These are phyloP conservation scores for Eretmodus cyanostictus DNA, from an alignment of 2,113 vertebrate species.

Conservation along the genomic window DNA sequence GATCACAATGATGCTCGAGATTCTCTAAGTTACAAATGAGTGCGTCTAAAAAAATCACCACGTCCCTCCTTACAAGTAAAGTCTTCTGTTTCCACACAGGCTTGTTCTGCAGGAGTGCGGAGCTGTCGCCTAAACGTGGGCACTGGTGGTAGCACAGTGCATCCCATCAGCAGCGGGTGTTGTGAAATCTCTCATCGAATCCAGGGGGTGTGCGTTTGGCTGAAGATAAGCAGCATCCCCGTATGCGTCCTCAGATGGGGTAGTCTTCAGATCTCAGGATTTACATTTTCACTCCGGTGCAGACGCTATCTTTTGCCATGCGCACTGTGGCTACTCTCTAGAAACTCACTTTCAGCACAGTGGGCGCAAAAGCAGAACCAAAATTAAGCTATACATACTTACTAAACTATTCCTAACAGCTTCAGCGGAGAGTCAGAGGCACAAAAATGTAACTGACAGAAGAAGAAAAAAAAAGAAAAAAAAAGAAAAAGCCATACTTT, in stretches of 20 bases:
- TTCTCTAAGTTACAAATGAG: constrained; percentile 8
- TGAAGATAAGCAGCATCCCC: not conserved
- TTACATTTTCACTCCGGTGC: not conserved
- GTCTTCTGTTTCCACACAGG: not conserved
- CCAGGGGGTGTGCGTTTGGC: not conserved
- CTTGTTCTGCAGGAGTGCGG: not conserved
- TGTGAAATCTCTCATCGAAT: constrained; percentile 12
- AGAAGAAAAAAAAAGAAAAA: not conserved
- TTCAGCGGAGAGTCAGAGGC: not conserved
- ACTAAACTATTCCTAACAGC: not conserved
- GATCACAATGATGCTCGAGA: not conserved
- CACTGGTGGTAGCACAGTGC: constrained; percentile 3
- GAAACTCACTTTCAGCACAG: not conserved
- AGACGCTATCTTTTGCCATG: constrained; percentile 14
- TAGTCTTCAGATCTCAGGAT: not conserved
- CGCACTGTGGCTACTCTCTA: constrained; percentile 13
- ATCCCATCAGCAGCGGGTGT: not conserved
- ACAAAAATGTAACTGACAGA: not conserved
- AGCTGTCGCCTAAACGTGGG: constrained; percentile 22
- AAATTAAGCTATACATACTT: not conserved
- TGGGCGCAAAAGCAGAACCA: not conserved
- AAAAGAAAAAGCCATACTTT: not conserved
- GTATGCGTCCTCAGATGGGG: not conserved
- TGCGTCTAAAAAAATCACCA: not conserved
- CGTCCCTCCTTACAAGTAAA: not conserved